Evolutionary conservation across 2,113 vertebrate species (phyloP).

Genomic region (Lanius collurio): DNA sequence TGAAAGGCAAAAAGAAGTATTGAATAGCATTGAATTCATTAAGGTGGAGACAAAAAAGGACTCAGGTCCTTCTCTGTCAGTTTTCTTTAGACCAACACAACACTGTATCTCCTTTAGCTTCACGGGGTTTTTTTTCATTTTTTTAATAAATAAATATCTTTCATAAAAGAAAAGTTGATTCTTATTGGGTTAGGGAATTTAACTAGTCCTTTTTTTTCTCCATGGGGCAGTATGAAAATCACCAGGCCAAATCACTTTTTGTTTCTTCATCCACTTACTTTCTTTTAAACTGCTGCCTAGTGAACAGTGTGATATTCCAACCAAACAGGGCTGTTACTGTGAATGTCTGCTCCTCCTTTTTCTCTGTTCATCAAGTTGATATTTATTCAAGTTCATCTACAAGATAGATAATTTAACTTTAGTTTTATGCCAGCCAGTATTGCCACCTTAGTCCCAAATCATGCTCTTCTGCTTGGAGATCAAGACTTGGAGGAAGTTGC

Average conservation of each 20-base stretch:
- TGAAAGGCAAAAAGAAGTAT: neutral
- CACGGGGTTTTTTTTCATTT: neutral
- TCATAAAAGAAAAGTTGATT: neutral
- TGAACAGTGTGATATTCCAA: neutral
- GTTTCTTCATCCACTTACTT: neutral
- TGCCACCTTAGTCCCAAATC: neutral
- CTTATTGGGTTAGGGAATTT: neutral
- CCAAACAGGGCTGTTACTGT: neutral
- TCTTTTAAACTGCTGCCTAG: neutral
- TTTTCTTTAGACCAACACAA: neutral
- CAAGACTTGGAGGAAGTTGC: neutral
- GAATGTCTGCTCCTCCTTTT: neutral
- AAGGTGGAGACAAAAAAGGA: neutral
- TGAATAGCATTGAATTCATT: neutral
- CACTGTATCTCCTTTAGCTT: neutral
- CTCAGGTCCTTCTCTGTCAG: neutral
- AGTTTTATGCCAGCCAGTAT: neutral
- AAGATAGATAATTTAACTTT: neutral
- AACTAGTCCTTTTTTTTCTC: neutral
- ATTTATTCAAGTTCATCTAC: neutral
- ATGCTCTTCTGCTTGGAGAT: neutral
- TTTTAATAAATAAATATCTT: neutral
- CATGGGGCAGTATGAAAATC: neutral
- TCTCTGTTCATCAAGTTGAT: neutral
- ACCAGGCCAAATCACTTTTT: neutral